These are phyloP conservation scores for Bimastos eiseni DNA, from an alignment of 2,888 invertebrate genomes.

Conservation along the genomic window DNA sequence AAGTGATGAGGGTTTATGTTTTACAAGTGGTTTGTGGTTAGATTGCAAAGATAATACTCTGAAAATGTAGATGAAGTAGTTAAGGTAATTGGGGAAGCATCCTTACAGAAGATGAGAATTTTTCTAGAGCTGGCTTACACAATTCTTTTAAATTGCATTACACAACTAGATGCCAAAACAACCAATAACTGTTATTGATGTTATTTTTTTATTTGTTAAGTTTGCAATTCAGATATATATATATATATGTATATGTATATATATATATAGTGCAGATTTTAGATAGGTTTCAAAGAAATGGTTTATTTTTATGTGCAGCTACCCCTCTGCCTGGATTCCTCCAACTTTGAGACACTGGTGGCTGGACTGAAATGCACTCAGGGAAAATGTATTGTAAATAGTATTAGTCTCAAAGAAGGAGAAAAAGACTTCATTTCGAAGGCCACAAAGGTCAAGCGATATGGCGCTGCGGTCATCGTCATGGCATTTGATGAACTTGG, in stretches of 20 bases:
- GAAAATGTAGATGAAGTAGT: neutral
- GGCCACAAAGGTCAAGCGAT: conserved; percentile 64
- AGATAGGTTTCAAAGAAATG: neutral
- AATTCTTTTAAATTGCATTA: neutral
- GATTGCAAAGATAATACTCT: neutral
- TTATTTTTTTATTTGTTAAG: neutral
- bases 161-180: neutral
- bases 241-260: no score
- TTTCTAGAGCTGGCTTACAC: neutral
- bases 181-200: neutral
- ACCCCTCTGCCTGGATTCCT: conserved; percentile 68
- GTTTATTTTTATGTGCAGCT: conserved; percentile 56
- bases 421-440: conserved; percentile 67
- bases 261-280: no score
- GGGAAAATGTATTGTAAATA: conserved; percentile 69
- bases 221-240: neutral
- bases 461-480: conserved; percentile 68
- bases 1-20: neutral
- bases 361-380: conserved; percentile 67
- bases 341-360: conserved; percentile 67
- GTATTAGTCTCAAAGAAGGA: conserved; percentile 69
- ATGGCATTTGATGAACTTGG: conserved; percentile 70
- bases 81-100: neutral
- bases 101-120: neutral
- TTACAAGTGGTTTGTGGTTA: neutral